Evolutionary conservation across 2,888 invertebrate genomes (phyloP).

Genomic region (Coelinius sp.): DNA sequence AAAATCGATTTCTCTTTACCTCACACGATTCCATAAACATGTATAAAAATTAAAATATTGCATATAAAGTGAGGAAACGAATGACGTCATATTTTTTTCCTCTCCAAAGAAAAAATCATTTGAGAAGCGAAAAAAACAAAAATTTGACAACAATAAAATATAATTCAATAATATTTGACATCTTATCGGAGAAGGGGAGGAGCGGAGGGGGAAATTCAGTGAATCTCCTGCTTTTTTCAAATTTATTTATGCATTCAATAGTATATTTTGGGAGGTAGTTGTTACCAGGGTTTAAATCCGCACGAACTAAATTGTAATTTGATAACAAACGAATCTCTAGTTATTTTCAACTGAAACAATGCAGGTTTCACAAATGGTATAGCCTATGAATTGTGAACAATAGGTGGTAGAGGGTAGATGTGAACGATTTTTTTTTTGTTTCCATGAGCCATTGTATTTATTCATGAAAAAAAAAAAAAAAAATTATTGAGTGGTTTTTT

Average conservation of each 20-base stretch:
- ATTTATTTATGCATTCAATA: neutral
- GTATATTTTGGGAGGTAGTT: neutral
- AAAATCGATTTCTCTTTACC: slow-evolving; percentile 12
- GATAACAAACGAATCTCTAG: neutral
- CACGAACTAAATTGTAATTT: neutral
- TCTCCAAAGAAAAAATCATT: no score
- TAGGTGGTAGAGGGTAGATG: neutral
- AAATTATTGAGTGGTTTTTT: neutral
- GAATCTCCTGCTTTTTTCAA: neutral
- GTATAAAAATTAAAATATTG: neutral
- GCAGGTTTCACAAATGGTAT: neutral
- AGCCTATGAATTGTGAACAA: neutral
- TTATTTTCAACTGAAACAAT: neutral
- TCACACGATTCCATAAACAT: neutral
- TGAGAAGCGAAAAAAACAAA: no score
- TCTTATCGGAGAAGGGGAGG: no score
- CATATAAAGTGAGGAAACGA: neutral
- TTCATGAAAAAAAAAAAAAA: neutral
- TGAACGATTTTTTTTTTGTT: neutral
- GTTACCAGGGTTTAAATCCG: neutral
- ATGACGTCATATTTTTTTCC: neutral
- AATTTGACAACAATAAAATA: no score
- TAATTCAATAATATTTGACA: no score
- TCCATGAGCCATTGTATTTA: neutral
- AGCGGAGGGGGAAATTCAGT: neutral